These are phyloP conservation scores for Pogonomyrmex barbatus DNA, from an alignment of 1,140 invertebrate genomes.

Conservation along the genomic window DNA sequence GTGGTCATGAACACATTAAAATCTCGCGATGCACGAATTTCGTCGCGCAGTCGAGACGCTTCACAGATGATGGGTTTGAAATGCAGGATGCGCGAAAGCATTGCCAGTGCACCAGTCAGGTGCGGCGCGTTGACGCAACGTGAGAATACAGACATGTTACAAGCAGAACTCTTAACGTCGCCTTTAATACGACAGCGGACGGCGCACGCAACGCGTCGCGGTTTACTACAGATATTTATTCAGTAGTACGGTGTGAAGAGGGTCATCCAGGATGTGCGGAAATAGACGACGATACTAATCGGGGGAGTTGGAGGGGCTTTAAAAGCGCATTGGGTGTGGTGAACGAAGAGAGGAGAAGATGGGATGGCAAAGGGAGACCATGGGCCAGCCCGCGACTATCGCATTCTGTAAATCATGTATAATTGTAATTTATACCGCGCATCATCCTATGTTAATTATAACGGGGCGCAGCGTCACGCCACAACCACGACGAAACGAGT, in stretches of 20 bases:
- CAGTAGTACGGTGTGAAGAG: slow-evolving; percentile 61
- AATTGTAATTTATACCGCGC: slow-evolving; percentile 79
- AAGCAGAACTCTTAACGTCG: slow-evolving; percentile 40
- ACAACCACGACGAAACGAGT: slow-evolving; percentile 55
- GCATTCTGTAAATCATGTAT: slow-evolving; percentile 76
- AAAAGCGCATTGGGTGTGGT: slow-evolving; percentile 1
- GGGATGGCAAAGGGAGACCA: neutral
- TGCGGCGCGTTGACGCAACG: slow-evolving; percentile 10
- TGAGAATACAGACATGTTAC: slow-evolving; percentile 21
- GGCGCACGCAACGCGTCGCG: slow-evolving; percentile 24
- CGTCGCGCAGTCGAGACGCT: neutral
- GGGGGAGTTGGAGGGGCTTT: slow-evolving; percentile 17
- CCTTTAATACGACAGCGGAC: slow-evolving; percentile 26
- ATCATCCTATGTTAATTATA: slow-evolving; percentile 80
- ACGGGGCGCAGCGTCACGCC: slow-evolving; percentile 60
- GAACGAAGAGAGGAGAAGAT: slow-evolving; percentile 16
- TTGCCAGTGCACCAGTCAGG: neutral
- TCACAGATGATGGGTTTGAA: neutral
- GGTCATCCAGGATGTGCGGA: slow-evolving; percentile 55
- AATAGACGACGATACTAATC: slow-evolving; percentile 62
- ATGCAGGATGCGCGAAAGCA: neutral
- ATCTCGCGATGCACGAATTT: slow-evolving; percentile 1
- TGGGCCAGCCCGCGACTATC: slow-evolving; percentile 60
- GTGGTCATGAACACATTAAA: neutral
- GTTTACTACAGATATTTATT: slow-evolving; percentile 75